Evolutionary conservation across 2,113 vertebrate species (phyloP), one percentile per base, ranked within the genome.

Genomic region (Neotragus pygmaeus): DNA sequence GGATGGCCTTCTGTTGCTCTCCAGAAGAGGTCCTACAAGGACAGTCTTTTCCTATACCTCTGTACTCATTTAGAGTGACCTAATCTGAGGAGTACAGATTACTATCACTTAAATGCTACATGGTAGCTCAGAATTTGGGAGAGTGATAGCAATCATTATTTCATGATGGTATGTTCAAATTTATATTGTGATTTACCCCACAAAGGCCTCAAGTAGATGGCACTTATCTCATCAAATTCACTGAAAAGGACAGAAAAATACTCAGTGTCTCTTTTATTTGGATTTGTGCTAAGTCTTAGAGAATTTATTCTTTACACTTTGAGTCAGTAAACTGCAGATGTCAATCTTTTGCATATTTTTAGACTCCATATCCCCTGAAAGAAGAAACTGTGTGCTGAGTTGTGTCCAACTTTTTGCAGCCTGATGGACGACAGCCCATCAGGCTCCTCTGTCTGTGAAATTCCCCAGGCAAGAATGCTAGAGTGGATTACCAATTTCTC

Each of bases 61-160:
- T 88, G 19, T 90, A 75, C 73, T 96, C 77, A 75, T 62, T 88
- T 90, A 90, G 25, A 82, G 64, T 93, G 70, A 90, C 92, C 83
- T 96, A 86, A 90, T 33, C 64, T 49, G n/a, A 93, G 51, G 77
- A 70, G 43, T 51, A 64, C 33, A 33, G 23, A 49, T 70, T 87
- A 33, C 78, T 92, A 49, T 53, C 73, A 33, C 51, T 90, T 83
- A 64, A 64, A n/a, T 23, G 57, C 87, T 95, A 60, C 17, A 10
- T 23, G 12, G 39, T 92, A 25, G 45, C 82, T 73, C 78, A 85
- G 92, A 96, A 91, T 95, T 92, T 89, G 94, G 66, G 77, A 30
- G 92, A 94, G 95, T 64, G 58, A 82, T 45, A 91, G 43, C 39
- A 90, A 30, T 97, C 78, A 77, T 94, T 94, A 64, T 94, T 94